Base-by-base conservation (phyloP, 1,140 invertebrate species). In the Scaptomyza hsui region DNA sequence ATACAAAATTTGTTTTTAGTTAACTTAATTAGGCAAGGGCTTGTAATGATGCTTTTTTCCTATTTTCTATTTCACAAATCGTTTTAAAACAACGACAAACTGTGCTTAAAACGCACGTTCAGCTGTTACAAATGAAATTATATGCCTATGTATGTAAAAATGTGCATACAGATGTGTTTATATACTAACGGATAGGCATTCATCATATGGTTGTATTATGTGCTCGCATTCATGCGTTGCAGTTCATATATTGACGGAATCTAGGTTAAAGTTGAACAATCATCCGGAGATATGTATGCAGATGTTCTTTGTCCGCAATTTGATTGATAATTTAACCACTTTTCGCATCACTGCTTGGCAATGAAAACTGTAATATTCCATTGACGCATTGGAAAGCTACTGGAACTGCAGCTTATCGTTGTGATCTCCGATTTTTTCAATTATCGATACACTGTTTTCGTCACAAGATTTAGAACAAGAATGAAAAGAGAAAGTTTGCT, bases 21-120 rank as follows among this genome's bases (percentile, higher is more conserved):
- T n/a, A n/a, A n/a, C n/a, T n/a, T n/a, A n/a, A n/a, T n/a, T n/a
- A n/a, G n/a, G n/a, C n/a, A n/a, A n/a, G n/a, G n/a, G n/a, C n/a
- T n/a, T n/a, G n/a, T n/a, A n/a, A n/a, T n/a, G n/a, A 29, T 1
- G 26, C 1, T 26, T 26, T 26, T 26, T 7, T 26, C 24, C 6
- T 13, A 15, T 48, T 37, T 59, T 12, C 69, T 63, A n/a, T n/a
- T 71, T 70, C 16, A 12, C 15, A 16, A 24, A 52, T 24, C 15
- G 35, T 15, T 29, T 35, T 35, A 45, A 55, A 51, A 35, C 13
- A 26, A 26, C 39, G 80, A 62, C 59, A 74, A 68, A 53, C 56
- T 41, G 19, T 19, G 42, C 51, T 53, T 59, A 64, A 82, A 82
- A 51, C 70, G 74, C 78, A 82, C 60, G 72, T 80, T 76, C 68